Evolutionary conservation across 2,113 vertebrate species (phyloP).

Genomic region (Orthonyx spaldingii): DNA sequence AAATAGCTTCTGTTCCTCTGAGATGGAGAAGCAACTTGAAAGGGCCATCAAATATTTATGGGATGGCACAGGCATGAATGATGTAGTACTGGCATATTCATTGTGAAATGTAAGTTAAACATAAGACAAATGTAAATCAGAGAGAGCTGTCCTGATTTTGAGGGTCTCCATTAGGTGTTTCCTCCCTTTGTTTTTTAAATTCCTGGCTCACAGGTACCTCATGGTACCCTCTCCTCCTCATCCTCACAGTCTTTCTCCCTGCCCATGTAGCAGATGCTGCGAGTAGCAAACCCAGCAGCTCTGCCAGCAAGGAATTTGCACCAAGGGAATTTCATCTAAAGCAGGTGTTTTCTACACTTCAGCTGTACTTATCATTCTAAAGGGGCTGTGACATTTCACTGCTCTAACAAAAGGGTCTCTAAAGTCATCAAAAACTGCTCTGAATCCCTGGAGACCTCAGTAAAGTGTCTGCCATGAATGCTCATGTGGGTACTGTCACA

Average conservation of each 20-base stretch:
- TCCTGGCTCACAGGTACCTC: not conserved
- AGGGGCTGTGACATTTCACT: conserved; percentile 19
- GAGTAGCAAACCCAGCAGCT: not conserved
- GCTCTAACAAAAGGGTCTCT: conserved; percentile 9
- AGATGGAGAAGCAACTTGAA: not conserved
- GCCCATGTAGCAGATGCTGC: not conserved
- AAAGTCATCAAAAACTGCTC: not conserved
- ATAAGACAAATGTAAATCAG: not conserved
- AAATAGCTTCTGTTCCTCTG: not conserved
- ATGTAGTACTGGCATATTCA: not conserved
- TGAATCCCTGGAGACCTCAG: not conserved
- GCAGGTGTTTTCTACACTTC: not conserved
- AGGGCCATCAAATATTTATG: conserved; percentile 35
- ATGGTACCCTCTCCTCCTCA: not conserved
- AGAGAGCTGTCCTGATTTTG: not conserved
- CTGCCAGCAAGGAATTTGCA: not conserved
- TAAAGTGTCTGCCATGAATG: not conserved
- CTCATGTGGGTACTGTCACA: not conserved
- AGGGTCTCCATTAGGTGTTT: not conserved
- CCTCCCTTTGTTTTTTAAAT: not conserved
- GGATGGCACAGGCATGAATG: not conserved
- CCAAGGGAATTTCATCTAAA: not conserved
- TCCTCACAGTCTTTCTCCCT: not conserved
- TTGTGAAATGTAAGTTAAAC: not conserved
- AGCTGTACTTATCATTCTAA: not conserved